Conservation (phyloP, 2,113 vertebrate species). For the Toxostoma redivivum region DNA sequence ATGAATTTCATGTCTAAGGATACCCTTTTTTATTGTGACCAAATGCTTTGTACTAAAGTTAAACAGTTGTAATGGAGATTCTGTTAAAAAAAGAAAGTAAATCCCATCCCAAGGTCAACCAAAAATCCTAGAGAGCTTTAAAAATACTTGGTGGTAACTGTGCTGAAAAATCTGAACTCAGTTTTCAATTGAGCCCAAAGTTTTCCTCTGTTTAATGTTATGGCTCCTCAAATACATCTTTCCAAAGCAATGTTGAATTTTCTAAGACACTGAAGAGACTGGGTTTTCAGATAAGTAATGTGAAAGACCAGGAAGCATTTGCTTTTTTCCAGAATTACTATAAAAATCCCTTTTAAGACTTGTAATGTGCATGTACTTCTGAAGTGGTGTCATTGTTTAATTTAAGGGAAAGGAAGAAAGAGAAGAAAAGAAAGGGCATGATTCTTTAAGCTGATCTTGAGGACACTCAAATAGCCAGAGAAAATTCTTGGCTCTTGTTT, state of each 20-base stretch:
- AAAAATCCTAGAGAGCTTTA: background rate
- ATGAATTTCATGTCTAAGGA: background rate
- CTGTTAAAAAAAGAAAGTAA: background rate
- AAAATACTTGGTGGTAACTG: background rate
- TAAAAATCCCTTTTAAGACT: background rate
- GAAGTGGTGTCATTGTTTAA: background rate
- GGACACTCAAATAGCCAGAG: background rate
- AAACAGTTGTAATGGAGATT: background rate
- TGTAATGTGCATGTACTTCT: fast-evolving
- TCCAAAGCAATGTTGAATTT: background rate
- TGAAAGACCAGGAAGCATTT: background rate
- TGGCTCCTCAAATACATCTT: background rate
- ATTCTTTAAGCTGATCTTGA: background rate
- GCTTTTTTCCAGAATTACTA: background rate
- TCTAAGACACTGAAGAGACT: background rate
- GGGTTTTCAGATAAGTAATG: background rate
- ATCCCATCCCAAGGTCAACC: background rate
- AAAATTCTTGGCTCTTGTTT: background rate
- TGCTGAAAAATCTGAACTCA: background rate
- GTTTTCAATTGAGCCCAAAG: fast-evolving
- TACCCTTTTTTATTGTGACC: background rate
- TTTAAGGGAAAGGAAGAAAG: background rate
- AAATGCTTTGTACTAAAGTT: background rate
- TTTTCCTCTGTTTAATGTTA: background rate
- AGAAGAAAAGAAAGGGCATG: background rate